phyloP scores from a whole-genome alignment of 2,113 vertebrate species.

The Seriola aureovittata region DNA sequence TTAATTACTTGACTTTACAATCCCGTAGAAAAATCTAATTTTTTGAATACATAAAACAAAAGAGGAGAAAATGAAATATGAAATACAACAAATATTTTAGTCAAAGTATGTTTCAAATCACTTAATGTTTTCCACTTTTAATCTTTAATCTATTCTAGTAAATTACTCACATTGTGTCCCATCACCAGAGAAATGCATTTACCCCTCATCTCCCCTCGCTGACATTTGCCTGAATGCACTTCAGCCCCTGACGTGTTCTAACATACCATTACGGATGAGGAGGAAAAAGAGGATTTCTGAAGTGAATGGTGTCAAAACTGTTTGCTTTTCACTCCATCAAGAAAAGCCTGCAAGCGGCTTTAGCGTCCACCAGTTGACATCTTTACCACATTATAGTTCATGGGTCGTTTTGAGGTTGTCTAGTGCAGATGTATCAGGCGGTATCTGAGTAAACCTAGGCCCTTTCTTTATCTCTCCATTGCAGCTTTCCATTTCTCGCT shows the following conservation, averaged over 20 bases:
- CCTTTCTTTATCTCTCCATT: constrained; percentile 48
- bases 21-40: not conserved
- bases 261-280: constrained; percentile 36
- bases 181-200: constrained; percentile 29
- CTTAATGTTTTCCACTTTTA: not conserved
- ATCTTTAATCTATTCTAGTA: constrained; percentile 6
- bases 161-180: constrained; percentile 2
- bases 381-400: constrained; percentile 61
- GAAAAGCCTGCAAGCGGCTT: constrained; percentile 50
- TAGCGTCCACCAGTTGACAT: constrained; percentile 52
- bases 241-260: constrained; percentile 52
- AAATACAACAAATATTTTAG: too few species aligned
- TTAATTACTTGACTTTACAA: not conserved
- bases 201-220: constrained; percentile 19
- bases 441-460: constrained; percentile 41
- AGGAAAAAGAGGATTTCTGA: constrained; percentile 45
- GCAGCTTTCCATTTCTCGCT: constrained; percentile 41
- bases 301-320: constrained; percentile 62
- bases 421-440: constrained; percentile 30
- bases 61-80: not conserved
- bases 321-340: constrained; percentile 63
- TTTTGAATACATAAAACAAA: not conserved
- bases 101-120: not conserved
- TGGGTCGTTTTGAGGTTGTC: constrained; percentile 57
- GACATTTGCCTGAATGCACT: constrained; percentile 62